Evolutionary conservation across 2,113 vertebrate species (phyloP), one percentile per base, ranked within the genome.

Genomic region (Istiophorus platypterus): DNA sequence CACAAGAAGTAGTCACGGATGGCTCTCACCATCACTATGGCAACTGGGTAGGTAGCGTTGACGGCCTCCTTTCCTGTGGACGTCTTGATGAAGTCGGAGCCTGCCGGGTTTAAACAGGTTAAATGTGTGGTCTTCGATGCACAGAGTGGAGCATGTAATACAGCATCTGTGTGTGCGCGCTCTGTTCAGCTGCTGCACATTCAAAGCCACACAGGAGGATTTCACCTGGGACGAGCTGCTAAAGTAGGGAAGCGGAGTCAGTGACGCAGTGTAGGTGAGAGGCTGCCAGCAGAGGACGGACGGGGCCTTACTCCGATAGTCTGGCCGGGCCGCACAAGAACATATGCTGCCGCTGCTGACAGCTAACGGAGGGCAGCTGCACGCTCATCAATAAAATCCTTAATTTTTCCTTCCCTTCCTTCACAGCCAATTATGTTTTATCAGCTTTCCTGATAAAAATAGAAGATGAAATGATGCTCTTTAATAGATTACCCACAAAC

Each of bases 71-170:
- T 99, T 83, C 98, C 98, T 2, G 98, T 99, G 13, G 98, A 99
- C 0, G 98, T 99, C 93, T 99, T 99, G 92, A 99, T 99, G 91
- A 99, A 99, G 95, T 99, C 98, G 14, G 98, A 98, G 87, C 98
- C 98, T 99, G 92, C 59, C 11, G 1, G 47, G 63, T 47, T 51
- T 8, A 27, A 72, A 51, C 12, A 68, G 27, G 63, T 24, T 66
- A 72, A n/a, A 72, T 6, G 17, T 41, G 17, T 41, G 15, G 31
- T 47, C 22, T 34, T 84, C 34, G 66, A 59, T 39, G 49, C 27
- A 39, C 47, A 41, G 7, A 22, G 17, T 6, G 29, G 11, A 54
- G 31, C 45, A 5, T 13, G 26, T 58, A 8, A 22, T 24, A 18
- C 24, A 47, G 39, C 5, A 85, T 72, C 41, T 15, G 41, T 51